Evolutionary conservation across 1,140 invertebrate species (phyloP).

Genomic region (Copidosoma floridanum): DNA sequence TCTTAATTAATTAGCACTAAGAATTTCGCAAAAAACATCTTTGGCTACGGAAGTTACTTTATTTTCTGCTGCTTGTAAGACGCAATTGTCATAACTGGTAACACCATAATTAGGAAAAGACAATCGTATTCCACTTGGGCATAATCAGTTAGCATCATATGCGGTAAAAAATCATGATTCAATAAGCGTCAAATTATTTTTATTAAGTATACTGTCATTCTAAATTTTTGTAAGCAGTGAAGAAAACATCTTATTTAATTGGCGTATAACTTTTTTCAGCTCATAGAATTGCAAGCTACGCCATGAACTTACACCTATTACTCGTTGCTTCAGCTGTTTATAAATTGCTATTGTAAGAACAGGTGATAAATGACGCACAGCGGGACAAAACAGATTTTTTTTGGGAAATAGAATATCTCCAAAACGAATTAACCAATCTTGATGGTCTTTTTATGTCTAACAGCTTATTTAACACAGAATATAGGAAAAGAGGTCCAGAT

Average conservation of each 20-base stretch:
- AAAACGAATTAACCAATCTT: too few species aligned
- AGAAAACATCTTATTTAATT: constrained; percentile 35
- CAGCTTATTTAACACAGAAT: too few species aligned
- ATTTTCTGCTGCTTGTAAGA: constrained; percentile 31
- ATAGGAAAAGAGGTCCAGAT: too few species aligned
- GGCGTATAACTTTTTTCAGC: constrained; percentile 33
- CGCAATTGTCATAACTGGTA: constrained; percentile 25
- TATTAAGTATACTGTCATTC: constrained; percentile 24
- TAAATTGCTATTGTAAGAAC: constrained; percentile 27
- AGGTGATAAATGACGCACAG: constrained; percentile 31
- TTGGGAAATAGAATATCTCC: too few species aligned
- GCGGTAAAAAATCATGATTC: too few species aligned
- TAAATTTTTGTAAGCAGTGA: constrained; percentile 39
- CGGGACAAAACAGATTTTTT: too few species aligned
- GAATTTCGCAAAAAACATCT: neutral
- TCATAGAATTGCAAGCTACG: constrained; percentile 31
- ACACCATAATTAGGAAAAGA: constrained; percentile 29
- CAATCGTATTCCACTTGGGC: constrained; percentile 21
- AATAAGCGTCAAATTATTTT: too few species aligned
- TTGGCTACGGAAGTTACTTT: constrained; percentile 3
- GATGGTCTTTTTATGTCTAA: too few species aligned
- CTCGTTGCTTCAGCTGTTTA: neutral
- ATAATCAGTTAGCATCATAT: too few species aligned
- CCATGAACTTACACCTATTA: constrained; percentile 25
- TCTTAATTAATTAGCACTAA: neutral